Conservation (phyloP, 2,113 vertebrate species). For the Xenotilapia flavipinnis region DNA sequence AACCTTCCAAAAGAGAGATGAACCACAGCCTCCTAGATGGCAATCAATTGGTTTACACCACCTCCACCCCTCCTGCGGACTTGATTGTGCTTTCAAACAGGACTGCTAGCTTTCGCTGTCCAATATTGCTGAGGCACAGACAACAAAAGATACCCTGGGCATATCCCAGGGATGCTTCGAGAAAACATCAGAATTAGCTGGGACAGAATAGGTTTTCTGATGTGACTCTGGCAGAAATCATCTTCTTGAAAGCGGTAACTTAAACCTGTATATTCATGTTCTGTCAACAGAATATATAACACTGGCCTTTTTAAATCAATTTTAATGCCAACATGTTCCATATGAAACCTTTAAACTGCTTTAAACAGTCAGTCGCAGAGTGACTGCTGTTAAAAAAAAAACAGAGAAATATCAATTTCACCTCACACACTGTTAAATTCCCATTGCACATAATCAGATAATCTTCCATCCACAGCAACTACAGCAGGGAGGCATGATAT, state of each 20-base stretch:
- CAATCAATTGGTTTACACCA: neutral
- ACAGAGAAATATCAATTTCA: slow-evolving; percentile 20
- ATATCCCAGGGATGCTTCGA: neutral
- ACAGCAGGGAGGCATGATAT: neutral
- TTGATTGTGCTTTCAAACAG: neutral
- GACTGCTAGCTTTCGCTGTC: neutral
- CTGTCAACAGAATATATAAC: neutral
- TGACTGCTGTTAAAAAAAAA: neutral
- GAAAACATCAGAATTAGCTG: neutral
- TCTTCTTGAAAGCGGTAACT: neutral
- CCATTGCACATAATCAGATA: slow-evolving; percentile 20
- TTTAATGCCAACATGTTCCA: neutral
- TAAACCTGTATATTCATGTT: neutral
- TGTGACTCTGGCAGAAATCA: neutral
- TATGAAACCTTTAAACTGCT: neutral
- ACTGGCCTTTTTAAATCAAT: neutral
- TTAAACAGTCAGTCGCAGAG: neutral
- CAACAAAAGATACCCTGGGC: neutral
- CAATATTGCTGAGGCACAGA: neutral
- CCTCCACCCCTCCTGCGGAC: neutral
- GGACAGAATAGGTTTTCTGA: neutral
- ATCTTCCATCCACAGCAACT: slow-evolving; percentile 10
- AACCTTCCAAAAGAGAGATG: neutral
- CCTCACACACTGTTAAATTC: slow-evolving; percentile 29
- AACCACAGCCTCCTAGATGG: neutral